A percentile compares a stretch with the other conserved stretches of the same genome.
Conservation (phyloP, 30 jellyfish, hydroid and myxozoan species). For the Aurelia sp. region DNA sequence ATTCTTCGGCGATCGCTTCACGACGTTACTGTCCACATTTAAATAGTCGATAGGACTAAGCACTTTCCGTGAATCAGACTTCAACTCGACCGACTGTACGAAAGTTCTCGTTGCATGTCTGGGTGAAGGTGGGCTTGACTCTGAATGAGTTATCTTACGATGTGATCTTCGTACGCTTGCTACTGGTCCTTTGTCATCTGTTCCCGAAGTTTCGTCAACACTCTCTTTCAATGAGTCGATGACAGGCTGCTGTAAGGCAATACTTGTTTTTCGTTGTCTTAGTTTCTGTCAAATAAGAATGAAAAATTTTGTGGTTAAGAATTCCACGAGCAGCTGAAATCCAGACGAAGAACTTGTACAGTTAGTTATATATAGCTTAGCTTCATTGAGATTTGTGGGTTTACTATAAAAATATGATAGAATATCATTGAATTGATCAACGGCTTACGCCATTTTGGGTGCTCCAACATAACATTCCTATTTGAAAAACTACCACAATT, state of each 20-base stretch:
- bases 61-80: not conserved
- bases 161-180: conserved; percentile 22
- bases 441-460: no score
- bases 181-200: not conserved
- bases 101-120: not conserved
- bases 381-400: no score
- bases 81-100: not conserved
- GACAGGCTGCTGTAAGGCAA: conserved; percentile 19
- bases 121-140: conserved; percentile 65
- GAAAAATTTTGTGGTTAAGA: no score
- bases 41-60: conserved; percentile 20
- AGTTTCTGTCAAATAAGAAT: not conserved
- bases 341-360: no score
- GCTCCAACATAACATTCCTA: no score
- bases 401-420: no score
- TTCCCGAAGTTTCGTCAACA: not conserved
- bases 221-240: not conserved
- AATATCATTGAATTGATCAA: no score
- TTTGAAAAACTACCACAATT: no score
- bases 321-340: no score
- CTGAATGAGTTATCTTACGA: conserved; percentile 19
- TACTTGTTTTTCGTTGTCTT: conserved; percentile 46
- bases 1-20: conserved; percentile 11
- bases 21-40: conserved; percentile 20
- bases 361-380: no score